Conservation (phyloP, 2,888 invertebrate genomes). For the Drosophila meridionalis region DNA sequence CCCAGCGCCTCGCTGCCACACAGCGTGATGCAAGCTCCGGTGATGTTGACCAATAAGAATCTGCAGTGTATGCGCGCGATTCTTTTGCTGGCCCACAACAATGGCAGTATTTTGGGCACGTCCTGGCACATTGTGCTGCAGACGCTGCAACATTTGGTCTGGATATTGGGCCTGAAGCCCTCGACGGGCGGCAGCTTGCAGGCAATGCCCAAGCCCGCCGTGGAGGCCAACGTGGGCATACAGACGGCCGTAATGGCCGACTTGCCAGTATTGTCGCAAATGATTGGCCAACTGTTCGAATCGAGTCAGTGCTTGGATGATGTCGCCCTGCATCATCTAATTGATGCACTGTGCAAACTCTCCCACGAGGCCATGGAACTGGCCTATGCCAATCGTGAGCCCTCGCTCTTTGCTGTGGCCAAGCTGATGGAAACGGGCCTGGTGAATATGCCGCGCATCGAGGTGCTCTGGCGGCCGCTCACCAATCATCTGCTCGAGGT, state of each 20-base stretch:
- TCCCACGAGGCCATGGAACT: constrained; percentile 99
- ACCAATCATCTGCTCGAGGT: constrained; percentile 98
- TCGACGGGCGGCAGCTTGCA: constrained; percentile 96
- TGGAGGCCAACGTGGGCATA: constrained; percentile 92
- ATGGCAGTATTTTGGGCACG: constrained; percentile 95
- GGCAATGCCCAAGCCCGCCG: constrained; percentile 90
- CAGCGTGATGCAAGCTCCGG: constrained; percentile 87
- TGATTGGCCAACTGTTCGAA: constrained; percentile 97
- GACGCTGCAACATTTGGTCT: constrained; percentile 95
- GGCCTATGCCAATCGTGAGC: constrained; percentile 97
- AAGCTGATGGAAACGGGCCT: constrained; percentile 99
- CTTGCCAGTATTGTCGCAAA: constrained; percentile 94
- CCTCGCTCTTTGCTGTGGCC: constrained; percentile 98
- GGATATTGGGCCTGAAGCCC: constrained; percentile 98
- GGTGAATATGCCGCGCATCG: constrained; percentile 96
- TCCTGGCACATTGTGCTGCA: constrained; percentile 98
- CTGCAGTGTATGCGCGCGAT: constrained; percentile 98
- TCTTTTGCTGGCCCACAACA: constrained; percentile 94
- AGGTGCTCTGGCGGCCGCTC: constrained; percentile 97
- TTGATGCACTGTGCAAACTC: constrained; percentile 97
- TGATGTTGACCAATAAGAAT: constrained; percentile 99
- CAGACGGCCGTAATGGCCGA: constrained; percentile 99
- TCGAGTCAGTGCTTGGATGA: constrained; percentile 97
- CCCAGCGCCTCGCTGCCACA: constrained; percentile 93
- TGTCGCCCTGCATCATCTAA: constrained; percentile 96